Base-by-base conservation (phyloP, 2,888 invertebrate species). In the Amphipoea lucens region DNA sequence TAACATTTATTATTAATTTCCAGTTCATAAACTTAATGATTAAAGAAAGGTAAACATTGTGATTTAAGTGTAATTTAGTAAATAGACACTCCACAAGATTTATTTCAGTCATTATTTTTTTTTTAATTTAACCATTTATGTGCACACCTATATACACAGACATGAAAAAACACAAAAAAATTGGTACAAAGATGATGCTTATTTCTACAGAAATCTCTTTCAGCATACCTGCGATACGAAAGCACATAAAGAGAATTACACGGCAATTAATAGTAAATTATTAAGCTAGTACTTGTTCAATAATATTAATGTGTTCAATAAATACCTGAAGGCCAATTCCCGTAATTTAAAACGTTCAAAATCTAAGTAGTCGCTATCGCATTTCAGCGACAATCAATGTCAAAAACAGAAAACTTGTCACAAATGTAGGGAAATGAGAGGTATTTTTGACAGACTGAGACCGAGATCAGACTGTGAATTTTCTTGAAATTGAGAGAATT, bases 21-120 rank as follows among this genome's bases (percentile, higher is more conserved):
- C 29, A 84, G 40, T 51, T 42, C 57, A 71, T 67, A 76, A 83
- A 71, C 29, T 63, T 42, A 67, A 73, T 70, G 12, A 72, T 73
- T 69, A 42, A 42, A 42, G 42, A 42, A 42, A 42, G 42, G 9
- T 4, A 40, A 42, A 42, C 9, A 9, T 42, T 1, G n/a, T 71
- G 36, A 74, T 80, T 40, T 40, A 71, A 75, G 23, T 78, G 36
- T 60, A 45, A 73, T 73, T 79, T 36, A 23, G n/a, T 57, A 4
- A 51, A 63, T 42, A 17, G 9, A 57, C n/a, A 23, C 48, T 29
- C 29, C 2, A 14, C 2, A 17, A 51, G 14, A 23, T 23, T 51
- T 70, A 7, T 14, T 51, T 20, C 29, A 57, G 7, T 20, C 20
- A 23, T 48, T 57, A 4, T 60, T 60, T n/a, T n/a, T 12, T 4